These are phyloP conservation scores for Decapterus maruadsi DNA, from an alignment of 2,797 vertebrate species.

Conservation along the genomic window DNA sequence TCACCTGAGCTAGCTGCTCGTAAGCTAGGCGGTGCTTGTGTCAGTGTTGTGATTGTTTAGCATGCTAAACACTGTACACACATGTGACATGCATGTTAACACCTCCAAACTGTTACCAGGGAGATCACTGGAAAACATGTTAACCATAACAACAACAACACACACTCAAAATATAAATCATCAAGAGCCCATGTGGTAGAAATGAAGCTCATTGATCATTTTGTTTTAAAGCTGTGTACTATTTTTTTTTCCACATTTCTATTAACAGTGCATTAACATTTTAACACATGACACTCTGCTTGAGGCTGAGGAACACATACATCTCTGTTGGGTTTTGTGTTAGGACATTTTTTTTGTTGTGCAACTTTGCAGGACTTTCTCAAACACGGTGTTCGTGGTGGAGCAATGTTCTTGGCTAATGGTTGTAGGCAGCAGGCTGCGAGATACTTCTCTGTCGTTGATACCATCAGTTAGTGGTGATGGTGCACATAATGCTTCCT, in stretches of 20 bases:
- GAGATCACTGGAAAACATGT: constrained; percentile 7
- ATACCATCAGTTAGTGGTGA: neutral
- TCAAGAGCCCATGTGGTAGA: too few species aligned
- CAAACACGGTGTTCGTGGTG: constrained; percentile 33
- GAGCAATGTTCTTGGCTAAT: constrained; percentile 27
- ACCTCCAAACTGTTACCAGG: neutral
- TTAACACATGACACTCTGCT: too few species aligned
- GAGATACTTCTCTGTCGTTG: neutral
- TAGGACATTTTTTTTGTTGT: constrained; percentile 11
- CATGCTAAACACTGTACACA: constrained; percentile 29
- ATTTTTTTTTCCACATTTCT: too few species aligned
- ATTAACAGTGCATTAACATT: too few species aligned
- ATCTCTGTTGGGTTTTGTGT: neutral
- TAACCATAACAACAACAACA: too few species aligned
- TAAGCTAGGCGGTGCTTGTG: constrained; percentile 11
- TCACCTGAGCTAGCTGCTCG: constrained; percentile 47
- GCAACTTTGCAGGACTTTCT: constrained; percentile 53
- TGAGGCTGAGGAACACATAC: neutral
- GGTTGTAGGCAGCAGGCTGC: neutral
- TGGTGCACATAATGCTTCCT: neutral
- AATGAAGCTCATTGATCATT: too few species aligned
- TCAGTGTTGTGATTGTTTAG: constrained; percentile 22
- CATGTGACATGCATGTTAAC: neutral
- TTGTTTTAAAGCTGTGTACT: too few species aligned
- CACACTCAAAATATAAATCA: too few species aligned